Evolutionary conservation across 1,140 invertebrate species (phyloP).

Genomic region (Drosophila arizonae): DNA sequence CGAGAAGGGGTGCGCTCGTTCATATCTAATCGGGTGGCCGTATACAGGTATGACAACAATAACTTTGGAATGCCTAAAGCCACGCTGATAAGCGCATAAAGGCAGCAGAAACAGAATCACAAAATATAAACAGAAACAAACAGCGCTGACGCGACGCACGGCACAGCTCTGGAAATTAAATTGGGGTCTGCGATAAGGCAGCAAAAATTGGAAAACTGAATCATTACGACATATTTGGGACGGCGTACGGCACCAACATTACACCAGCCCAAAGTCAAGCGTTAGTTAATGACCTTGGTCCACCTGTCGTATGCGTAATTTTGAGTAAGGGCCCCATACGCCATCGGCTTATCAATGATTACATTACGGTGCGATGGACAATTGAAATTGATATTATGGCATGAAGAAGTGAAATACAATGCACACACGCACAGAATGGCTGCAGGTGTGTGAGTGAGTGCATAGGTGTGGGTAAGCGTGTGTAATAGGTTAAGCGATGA

Average conservation of each 20-base stretch:
- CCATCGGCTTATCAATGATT: conserved; percentile 46
- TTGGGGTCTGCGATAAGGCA: conserved; percentile 32
- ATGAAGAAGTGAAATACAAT: conserved; percentile 21
- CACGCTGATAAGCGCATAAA: conserved; percentile 54
- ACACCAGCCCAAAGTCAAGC: conserved; percentile 53
- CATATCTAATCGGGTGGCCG: conserved; percentile 56
- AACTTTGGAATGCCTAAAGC: conserved; percentile 70
- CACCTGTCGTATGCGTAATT: conserved; percentile 74
- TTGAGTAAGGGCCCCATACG: conserved; percentile 21
- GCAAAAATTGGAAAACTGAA: conserved; percentile 54
- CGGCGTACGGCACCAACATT: conserved; percentile 32
- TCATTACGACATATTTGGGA: conserved; percentile 62
- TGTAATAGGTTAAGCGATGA: conserved; percentile 45
- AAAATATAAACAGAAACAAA: conserved; percentile 38
- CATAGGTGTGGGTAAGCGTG: not conserved
- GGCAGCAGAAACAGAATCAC: conserved; percentile 16
- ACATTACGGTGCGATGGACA: conserved; percentile 10
- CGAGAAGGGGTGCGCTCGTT: conserved; percentile 39
- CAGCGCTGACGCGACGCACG: conserved; percentile 15
- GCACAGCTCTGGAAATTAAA: conserved; percentile 22
- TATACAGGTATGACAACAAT: conserved; percentile 23
- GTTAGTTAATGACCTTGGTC: conserved; percentile 76
- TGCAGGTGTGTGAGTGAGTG: not conserved
- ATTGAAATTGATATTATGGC: conserved; percentile 25
- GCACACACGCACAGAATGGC: not conserved